Conservation (phyloP, 2,888 invertebrate species). For the Spicauda simplicius region DNA sequence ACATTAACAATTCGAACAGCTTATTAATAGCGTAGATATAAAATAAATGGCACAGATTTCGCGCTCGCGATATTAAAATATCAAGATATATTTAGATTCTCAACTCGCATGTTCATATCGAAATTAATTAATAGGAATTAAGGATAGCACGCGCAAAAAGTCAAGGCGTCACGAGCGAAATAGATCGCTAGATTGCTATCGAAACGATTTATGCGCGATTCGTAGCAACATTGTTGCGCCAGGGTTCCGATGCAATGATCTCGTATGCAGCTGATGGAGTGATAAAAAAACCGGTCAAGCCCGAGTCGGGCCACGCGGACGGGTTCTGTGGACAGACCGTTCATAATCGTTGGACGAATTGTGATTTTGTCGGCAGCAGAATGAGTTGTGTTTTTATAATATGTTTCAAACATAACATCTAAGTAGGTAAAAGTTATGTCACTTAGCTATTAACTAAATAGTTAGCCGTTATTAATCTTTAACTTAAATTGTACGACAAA, state of each 20-base stretch:
- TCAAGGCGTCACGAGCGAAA: slow-evolving; percentile 2
- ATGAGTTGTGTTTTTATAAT: too few species aligned
- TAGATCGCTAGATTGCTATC: slow-evolving; percentile 30
- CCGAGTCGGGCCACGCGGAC: too few species aligned
- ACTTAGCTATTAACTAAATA: too few species aligned
- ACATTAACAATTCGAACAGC: neutral
- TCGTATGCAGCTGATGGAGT: slow-evolving; percentile 20
- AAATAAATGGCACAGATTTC: neutral
- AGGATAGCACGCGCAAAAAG: slow-evolving; percentile 28
- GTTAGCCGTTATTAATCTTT: too few species aligned
- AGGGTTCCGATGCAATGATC: slow-evolving; percentile 30
- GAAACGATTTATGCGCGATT: slow-evolving; percentile 28
- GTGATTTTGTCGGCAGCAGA: too few species aligned
- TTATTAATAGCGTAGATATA: too few species aligned
- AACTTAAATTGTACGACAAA: too few species aligned
- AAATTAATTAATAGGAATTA: neutral
- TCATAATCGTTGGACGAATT: too few species aligned
- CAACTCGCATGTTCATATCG: neutral
- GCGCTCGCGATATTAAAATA: neutral
- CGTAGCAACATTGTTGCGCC: slow-evolving; percentile 32
- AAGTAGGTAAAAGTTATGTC: too few species aligned
- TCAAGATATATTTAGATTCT: neutral
- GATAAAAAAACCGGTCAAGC: slow-evolving; percentile 13
- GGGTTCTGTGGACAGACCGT: too few species aligned
- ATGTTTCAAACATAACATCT: too few species aligned